Evolutionary conservation across 2,797 vertebrate species (phyloP).

Genomic region (Gadopsis marmoratus): DNA sequence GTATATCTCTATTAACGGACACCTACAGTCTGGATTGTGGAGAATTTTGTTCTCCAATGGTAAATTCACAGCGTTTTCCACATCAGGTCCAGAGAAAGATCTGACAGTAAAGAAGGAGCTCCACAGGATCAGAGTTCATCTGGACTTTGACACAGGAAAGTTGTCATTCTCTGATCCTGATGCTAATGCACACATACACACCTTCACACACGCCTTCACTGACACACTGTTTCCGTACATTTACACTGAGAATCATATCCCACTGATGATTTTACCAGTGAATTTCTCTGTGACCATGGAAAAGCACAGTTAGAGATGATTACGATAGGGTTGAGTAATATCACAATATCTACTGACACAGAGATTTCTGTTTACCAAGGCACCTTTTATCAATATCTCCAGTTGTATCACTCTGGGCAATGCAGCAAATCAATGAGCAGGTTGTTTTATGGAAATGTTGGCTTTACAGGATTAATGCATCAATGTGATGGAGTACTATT

Average conservation of each 20-base stretch:
- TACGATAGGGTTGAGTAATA: neutral
- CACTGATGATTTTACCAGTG: conserved; percentile 51
- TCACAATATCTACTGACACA: neutral
- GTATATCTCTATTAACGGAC: neutral
- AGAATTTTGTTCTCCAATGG: conserved; percentile 47
- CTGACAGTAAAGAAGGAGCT: conserved; percentile 20
- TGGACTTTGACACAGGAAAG: conserved; percentile 51
- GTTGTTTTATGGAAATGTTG: neutral
- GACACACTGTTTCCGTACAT: conserved; percentile 62
- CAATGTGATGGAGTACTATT: neutral
- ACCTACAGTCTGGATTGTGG: conserved; percentile 41
- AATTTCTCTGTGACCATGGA: conserved; percentile 5
- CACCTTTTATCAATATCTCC: neutral
- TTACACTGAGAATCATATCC: conserved; percentile 35
- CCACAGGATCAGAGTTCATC: conserved; percentile 35
- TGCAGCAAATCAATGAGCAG: neutral
- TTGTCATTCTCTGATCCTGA: conserved; percentile 45
- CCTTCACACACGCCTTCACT: conserved; percentile 60
- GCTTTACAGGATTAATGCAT: neutral
- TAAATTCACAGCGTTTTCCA: conserved; percentile 34
- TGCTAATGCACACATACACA: conserved; percentile 46
- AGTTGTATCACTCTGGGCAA: neutral
- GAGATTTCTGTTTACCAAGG: neutral
- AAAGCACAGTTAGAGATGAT: neutral
- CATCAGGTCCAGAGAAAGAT: neutral